These are phyloP conservation scores for Otocyon megalotis DNA, from an alignment of 2,113 vertebrate species.

Conservation along the genomic window DNA sequence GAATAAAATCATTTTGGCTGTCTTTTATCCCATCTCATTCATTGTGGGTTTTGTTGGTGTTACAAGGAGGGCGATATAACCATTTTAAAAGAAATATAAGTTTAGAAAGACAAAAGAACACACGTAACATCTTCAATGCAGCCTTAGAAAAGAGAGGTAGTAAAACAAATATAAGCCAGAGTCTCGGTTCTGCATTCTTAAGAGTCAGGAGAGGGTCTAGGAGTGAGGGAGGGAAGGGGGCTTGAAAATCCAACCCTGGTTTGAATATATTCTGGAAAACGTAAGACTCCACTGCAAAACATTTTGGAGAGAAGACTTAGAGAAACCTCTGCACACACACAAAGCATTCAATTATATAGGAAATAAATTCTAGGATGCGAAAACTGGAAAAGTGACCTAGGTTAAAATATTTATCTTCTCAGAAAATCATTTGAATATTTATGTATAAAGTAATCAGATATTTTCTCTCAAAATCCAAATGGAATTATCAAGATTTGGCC, in stretches of 20 bases:
- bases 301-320: not conserved
- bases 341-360: not conserved
- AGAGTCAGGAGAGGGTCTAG: not conserved
- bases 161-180: not conserved
- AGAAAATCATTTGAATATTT: not conserved
- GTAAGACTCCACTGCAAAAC: not conserved
- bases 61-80: not conserved
- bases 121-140: not conserved
- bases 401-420: not conserved
- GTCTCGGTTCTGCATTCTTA: accelerated
- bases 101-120: not conserved
- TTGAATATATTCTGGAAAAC: not conserved
- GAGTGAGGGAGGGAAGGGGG: accelerated
- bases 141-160: not conserved
- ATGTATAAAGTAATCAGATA: not conserved
- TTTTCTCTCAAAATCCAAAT: not conserved
- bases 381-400: not conserved
- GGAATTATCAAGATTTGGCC: not conserved
- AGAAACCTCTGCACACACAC: not conserved
- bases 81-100: not conserved
- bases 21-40: not conserved
- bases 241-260: not conserved
- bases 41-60: not conserved
- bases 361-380: not conserved
- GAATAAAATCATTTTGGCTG: not conserved